These are phyloP conservation scores for Girardinus metallicus DNA, from an alignment of 2,797 vertebrate species.

Conservation along the genomic window DNA sequence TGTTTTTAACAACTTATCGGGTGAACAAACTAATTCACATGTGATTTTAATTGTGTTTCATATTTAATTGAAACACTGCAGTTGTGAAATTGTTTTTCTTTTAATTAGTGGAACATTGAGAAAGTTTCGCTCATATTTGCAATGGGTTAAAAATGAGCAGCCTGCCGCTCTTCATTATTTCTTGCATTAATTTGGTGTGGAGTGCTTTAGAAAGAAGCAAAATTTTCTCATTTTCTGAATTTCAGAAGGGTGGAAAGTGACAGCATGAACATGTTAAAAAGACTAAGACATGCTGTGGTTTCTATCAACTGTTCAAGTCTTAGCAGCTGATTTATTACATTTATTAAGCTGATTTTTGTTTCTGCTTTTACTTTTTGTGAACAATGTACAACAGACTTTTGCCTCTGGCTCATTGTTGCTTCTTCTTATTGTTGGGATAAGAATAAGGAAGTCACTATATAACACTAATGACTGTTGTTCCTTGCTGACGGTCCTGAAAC, in stretches of 20 bases:
- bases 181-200: background rate
- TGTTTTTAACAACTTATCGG: too few relatives aligned
- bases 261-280: slow-evolving; percentile 1
- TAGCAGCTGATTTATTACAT: background rate
- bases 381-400: slow-evolving; percentile 12
- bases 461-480: background rate
- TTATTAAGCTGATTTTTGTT: background rate
- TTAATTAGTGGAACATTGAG: too few relatives aligned
- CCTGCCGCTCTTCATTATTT: background rate
- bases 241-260: too few relatives aligned
- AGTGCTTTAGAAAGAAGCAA: background rate
- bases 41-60: too few relatives aligned
- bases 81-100: too few relatives aligned
- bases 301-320: background rate
- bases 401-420: slow-evolving; percentile 3
- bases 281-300: background rate
- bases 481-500: background rate
- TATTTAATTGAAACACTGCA: too few relatives aligned
- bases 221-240: background rate
- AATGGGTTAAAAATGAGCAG: background rate
- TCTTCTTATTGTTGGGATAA: slow-evolving; percentile 17
- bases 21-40: too few relatives aligned
- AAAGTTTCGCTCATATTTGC: too few relatives aligned
- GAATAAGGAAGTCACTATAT: background rate
- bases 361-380: background rate